Evolutionary conservation across 2,888 invertebrate genomes (phyloP), one percentile per base, ranked within the genome.

Genomic region (Belgica antarctica): DNA sequence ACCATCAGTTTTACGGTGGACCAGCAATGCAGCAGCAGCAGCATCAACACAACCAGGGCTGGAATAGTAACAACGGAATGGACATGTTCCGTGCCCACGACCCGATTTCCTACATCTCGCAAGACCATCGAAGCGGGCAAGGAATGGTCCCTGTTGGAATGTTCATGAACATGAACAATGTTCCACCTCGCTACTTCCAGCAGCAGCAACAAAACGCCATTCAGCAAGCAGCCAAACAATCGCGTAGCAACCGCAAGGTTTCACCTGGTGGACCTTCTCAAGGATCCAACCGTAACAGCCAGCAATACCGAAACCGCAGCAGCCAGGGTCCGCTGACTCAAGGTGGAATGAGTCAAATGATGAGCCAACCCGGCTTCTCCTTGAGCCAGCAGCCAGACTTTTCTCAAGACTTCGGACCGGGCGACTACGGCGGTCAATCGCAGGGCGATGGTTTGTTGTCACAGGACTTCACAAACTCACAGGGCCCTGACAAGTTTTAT

Each of bases 401-500:
- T 12, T 80, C 80, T 24, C 80, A 80, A 73, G 80, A 80, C 73
- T 80, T 77, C 74, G 79, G 78, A 1, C 78, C 78, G 72, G 79
- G 79, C 71, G 72, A 72, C 15, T 72, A 68, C 36, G 61, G 41
- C 1, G 62, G 34, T 27, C 36, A 36, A 25, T 95, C 95, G 66
- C 96, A 96, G 83, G 92, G 94, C 83, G 96, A 96, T 79, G 94
- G 93, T 70, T 85, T 96, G 76, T 83, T 96, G 76, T 96, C 96
- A 63, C 96, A 96, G 83, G 96, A 94, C 81, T 70, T 61, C 12
- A 28, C 59, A 2, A 59, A 70, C 41, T 61, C 61, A 5, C 70
- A 70, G 61, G 70, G 70, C 12, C 61, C 70, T 8, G 70, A 68
- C 27, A 68, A 68, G 24, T 68, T 68, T 34, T 68, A 68, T 24